Conservation (phyloP, 2,113 vertebrate species). For the Phrynocephalus versicolor region DNA sequence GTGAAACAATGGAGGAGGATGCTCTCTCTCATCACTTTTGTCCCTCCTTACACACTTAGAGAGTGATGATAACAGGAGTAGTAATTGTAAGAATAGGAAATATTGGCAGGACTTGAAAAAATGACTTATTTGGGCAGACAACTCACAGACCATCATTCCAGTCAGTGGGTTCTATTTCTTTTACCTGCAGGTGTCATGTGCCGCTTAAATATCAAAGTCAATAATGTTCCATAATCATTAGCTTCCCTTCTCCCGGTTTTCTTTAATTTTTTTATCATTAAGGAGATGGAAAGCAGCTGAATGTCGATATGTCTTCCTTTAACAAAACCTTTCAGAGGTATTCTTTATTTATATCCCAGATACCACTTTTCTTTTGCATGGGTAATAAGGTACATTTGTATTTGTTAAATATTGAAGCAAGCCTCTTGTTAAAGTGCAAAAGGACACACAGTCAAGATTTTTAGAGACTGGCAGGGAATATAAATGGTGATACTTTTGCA, state of each 20-base stretch:
- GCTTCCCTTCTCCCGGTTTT: neutral
- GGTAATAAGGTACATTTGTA: neutral
- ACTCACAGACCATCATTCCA: too few relatives aligned
- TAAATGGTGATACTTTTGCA: accelerated
- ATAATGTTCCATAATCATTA: neutral
- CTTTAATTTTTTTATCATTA: neutral
- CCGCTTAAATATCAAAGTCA: neutral
- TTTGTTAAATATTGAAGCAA: neutral
- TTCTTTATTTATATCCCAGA: accelerated
- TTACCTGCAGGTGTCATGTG: neutral
- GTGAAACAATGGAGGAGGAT: too few relatives aligned
- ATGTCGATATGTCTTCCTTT: neutral
- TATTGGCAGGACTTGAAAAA: too few relatives aligned
- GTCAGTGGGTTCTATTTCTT: too few relatives aligned
- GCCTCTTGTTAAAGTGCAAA: neutral
- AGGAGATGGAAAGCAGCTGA: neutral
- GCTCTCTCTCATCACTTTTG: too few relatives aligned
- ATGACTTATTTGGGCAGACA: too few relatives aligned
- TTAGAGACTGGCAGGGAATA: accelerated
- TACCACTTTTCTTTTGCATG: neutral
- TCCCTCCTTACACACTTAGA: too few relatives aligned
- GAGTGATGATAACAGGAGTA: too few relatives aligned
- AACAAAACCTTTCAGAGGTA: neutral
- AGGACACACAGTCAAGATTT: neutral
- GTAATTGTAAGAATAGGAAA: too few relatives aligned